Base-by-base conservation (phyloP, 1,140 invertebrate genomes). In the Lepidostoma basale region DNA sequence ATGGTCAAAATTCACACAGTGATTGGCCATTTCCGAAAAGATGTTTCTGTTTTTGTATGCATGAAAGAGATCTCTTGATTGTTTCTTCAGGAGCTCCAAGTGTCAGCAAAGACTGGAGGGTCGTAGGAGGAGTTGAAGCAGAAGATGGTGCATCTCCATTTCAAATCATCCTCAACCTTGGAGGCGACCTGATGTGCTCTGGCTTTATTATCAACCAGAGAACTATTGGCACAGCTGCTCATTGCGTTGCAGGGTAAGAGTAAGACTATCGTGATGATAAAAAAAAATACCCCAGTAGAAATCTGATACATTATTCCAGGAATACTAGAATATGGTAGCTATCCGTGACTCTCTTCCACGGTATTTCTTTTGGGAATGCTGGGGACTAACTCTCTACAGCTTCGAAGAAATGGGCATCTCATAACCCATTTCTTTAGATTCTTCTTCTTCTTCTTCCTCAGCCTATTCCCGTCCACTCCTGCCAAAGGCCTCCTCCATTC, bases 201-300 rank as follows among this genome's bases (percentile, higher is more conserved):
- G 84, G 84, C 3, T 77, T 81, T n/a, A 83, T 85, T n/a, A 68
- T 85, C 54, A 80, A 75, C 63, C 58, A 74, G 1, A 75, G 77
- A 49, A 84, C 81, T 72, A 74, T 85, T 5, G 40, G 85, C 18
- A 85, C 84, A 1, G 84, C 84, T 0, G 84, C 83, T 8, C 84
- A 85, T 72, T 85, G 84, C 54, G 75, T 84, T 71, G 64, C 74
- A 20, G 75, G 78, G 79, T 82, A 75, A 76, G n/a, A n/a, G n/a
- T n/a, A n/a, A n/a, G n/a, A n/a, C n/a, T n/a, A n/a, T n/a, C n/a
- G n/a, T n/a, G n/a, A n/a, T n/a, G n/a, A n/a, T n/a, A n/a, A n/a
- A n/a, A n/a, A n/a, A n/a, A n/a, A n/a, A n/a, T n/a, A n/a, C n/a
- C n/a, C n/a, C n/a, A n/a, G n/a, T n/a, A n/a, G n/a, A n/a, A n/a